Evolutionary conservation across 2,113 vertebrate species (phyloP), one percentile per base, ranked within the genome.

Genomic region (Solea solea): DNA sequence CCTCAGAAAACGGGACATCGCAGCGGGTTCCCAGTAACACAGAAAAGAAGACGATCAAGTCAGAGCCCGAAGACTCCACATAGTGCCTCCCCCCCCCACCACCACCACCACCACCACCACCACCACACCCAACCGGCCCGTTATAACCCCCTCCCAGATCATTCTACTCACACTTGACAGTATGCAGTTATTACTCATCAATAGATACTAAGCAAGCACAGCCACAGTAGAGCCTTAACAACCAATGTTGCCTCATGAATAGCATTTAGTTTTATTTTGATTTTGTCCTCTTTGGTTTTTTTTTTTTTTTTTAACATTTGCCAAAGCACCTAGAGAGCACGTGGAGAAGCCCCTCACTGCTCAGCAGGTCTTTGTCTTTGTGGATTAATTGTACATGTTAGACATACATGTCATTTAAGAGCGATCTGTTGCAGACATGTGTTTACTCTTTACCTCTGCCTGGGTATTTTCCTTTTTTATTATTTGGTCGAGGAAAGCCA

Each of bases 1-100:
- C 41, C 50, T 40, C 90, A 97, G 96, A 96, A 91, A 96, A 93
- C 74, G 96, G 96, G 70, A 95, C 94, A 63, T 95, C 95, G 85
- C 96, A 97, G 80, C 95, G 95, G 14, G 92, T 93, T 82, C 92
- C 95, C 61, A 92, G 90, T 85, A 93, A 84, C 85, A 73, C 95
- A 8, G 96, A 98, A 79, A 95, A 95, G 91, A 98, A 96, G 82
- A 94, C 93, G 83, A 96, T 98, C 90, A 99, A 99, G 92, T 95
- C 96, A 87, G 97, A 99, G 85, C 96, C 97, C 8, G 96, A 99
- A 91, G 97, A 99, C 88, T 94, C 96, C 86, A 97, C 95, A 97
- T 98, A 98, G 95, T 95, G 88, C 86, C 88, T 83, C 76, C 74
- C 21, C 1, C 21, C 21, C 1, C 21, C 21, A 21, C 21, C 21